phyloP scores from a whole-genome alignment of 1,140 invertebrate species.

The Tetramorium simillimum region DNA sequence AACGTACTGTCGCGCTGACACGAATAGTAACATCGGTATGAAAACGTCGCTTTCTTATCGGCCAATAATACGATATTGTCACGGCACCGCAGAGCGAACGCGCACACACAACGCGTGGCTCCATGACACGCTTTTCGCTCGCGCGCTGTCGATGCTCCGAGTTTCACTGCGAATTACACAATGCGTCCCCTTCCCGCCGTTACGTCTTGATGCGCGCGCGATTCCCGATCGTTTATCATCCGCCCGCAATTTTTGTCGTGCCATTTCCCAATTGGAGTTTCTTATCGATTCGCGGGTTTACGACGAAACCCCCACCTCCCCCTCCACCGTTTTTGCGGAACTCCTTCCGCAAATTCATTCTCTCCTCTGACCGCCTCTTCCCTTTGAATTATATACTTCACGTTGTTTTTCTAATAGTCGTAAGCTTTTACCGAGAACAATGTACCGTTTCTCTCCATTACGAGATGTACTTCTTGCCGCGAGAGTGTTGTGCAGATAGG shows the following conservation, averaged over 20 bases:
- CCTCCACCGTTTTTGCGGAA: neutral
- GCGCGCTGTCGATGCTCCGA: slow-evolving; percentile 27
- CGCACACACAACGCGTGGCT: neutral
- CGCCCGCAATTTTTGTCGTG: slow-evolving; percentile 1
- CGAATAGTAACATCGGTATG: slow-evolving; percentile 33
- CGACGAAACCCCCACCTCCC: neutral
- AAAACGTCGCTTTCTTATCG: slow-evolving; percentile 61
- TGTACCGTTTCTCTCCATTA: slow-evolving; percentile 8
- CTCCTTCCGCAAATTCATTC: neutral
- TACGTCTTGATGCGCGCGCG: neutral
- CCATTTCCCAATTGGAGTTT: neutral
- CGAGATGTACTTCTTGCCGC: neutral
- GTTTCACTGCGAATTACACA: slow-evolving; percentile 44
- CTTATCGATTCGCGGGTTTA: neutral
- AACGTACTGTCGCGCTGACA: slow-evolving; percentile 36
- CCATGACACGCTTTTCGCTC: slow-evolving; percentile 46
- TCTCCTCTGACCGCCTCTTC: neutral
- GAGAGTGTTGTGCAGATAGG: neutral
- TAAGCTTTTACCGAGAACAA: neutral
- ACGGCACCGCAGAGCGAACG: slow-evolving; percentile 22
- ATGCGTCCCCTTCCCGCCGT: neutral
- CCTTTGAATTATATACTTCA: neutral
- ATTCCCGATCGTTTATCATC: slow-evolving; percentile 25
- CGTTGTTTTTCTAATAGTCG: neutral
- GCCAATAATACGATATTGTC: slow-evolving; percentile 66